A percentile compares a stretch with the other conserved stretches of the same genome.
Evolutionary conservation across 2,888 invertebrate species (phyloP).

Genomic region (Coleophora deauratella): DNA sequence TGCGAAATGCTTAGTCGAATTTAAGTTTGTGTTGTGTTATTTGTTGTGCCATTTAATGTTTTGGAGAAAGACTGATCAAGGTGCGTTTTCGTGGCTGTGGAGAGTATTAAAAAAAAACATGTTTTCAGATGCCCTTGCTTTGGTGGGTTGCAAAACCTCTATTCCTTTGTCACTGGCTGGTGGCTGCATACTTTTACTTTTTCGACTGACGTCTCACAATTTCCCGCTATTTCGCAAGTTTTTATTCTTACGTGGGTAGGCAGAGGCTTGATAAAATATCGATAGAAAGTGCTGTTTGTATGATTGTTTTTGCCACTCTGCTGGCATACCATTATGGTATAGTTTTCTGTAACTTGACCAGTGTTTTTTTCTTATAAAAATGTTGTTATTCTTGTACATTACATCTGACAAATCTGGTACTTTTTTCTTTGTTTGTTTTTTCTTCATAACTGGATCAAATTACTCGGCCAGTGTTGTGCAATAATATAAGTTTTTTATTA

Average conservation of each 20-base stretch:
- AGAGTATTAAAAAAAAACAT: conserved; percentile 41
- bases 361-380: conserved; percentile 28
- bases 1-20: conserved; percentile 44
- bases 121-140: conserved; percentile 63
- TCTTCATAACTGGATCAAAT: no score
- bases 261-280: conserved; percentile 24
- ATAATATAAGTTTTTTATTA: no score
- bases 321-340: no score
- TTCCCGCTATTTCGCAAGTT: conserved; percentile 38
- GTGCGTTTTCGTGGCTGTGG: conserved; percentile 29
- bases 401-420: conserved; percentile 18
- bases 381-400: conserved; percentile 33
- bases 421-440: no score
- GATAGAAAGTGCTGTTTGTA: conserved; percentile 1
- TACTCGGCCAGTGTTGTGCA: no score
- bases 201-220: conserved; percentile 25
- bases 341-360: conserved; percentile 33
- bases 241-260: conserved; percentile 22
- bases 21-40: conserved; percentile 35
- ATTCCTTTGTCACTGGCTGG: conserved; percentile 68
- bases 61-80: conserved; percentile 29
- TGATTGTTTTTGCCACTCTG: no score
- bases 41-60: conserved; percentile 44
- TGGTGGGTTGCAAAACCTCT: conserved; percentile 51
- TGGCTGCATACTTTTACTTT: conserved; percentile 63